Base-by-base conservation (phyloP, 1,140 invertebrate species). In the Panagrolaimus sp. region DNA sequence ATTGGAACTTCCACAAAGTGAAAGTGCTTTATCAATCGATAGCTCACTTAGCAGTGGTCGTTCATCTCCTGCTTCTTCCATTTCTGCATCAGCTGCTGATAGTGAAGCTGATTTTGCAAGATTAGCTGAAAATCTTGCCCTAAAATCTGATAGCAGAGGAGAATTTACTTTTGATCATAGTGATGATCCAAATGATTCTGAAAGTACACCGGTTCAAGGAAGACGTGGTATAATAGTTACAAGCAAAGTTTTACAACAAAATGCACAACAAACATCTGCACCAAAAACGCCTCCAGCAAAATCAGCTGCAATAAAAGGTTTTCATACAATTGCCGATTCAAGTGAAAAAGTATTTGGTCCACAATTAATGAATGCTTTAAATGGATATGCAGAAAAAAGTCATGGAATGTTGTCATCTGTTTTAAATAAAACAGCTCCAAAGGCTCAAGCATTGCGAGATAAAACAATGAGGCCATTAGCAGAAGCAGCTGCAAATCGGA, bases 371-470 rank as follows among this genome's bases (percentile, higher is more conserved):
- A 78, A 71, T 66, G 72, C 81, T 1, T 66, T 81, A 11, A 81
- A 81, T 46, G 79, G 79, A 43, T 83, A 82, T 67, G 79, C 78
- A 9, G 79, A 83, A 51, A 81, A 77, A 63, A 81, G 81, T 51
- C 74, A 79, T 25, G 80, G 74, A 16, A 67, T 82, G 23, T 72
- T 82, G 38, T 57, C 53, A 42, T 27, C 74, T 66, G 72, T 79
- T 8, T 67, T 80, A 2, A 77, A 67, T 16, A 81, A 82, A 70
- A 83, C 82, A 14, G 80, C 79, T 62, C 81, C 80, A 53, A 83
- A 76, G 63, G 80, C 80, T 14, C 81, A 83, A 67, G 80, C 79
- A 9, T 45, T 83, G 7, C 72, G 74, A 46, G 81, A 82, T 20
- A 81, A 83, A 62, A 81, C 80, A 16, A 76, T 80, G 78, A 67